These are phyloP conservation scores for Halcyon smyrnensis DNA, from an alignment of 2,797 vertebrate species.

Conservation along the genomic window DNA sequence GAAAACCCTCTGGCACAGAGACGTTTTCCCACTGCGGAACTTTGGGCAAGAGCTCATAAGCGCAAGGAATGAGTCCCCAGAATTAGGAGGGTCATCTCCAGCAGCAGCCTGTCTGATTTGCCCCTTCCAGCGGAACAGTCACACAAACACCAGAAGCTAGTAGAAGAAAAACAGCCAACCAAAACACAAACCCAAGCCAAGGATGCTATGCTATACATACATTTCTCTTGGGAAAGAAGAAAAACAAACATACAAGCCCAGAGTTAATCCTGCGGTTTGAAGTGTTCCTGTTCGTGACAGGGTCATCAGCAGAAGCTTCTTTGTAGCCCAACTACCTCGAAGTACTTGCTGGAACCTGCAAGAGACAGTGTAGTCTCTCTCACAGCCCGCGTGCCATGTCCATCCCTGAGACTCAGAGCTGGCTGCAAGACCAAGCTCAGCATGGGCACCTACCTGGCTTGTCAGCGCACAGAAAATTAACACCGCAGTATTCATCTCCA, in stretches of 20 bases:
- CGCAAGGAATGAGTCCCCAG: background rate
- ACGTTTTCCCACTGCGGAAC: background rate
- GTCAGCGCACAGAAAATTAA: background rate
- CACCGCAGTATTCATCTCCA: background rate
- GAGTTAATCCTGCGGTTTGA: background rate
- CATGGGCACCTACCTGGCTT: background rate
- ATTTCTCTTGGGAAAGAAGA: background rate
- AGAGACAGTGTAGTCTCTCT: fast-evolving
- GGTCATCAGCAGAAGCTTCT: background rate
- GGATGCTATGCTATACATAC: fast-evolving
- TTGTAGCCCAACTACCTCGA: background rate
- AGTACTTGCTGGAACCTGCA: background rate
- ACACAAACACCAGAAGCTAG: background rate
- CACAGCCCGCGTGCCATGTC: fast-evolving
- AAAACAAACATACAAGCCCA: background rate
- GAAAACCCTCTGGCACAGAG: background rate
- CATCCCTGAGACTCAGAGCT: background rate
- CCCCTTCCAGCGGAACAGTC: background rate
- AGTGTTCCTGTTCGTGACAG: background rate
- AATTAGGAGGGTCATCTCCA: background rate
- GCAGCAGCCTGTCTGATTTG: background rate
- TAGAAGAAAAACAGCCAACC: background rate
- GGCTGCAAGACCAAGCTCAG: background rate
- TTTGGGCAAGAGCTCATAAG: background rate
- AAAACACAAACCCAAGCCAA: background rate